A percentile compares a stretch with the other conserved stretches of the same genome.
Conservation (phyloP, 2,888 invertebrate genomes). For the Machimus atricapillus region DNA sequence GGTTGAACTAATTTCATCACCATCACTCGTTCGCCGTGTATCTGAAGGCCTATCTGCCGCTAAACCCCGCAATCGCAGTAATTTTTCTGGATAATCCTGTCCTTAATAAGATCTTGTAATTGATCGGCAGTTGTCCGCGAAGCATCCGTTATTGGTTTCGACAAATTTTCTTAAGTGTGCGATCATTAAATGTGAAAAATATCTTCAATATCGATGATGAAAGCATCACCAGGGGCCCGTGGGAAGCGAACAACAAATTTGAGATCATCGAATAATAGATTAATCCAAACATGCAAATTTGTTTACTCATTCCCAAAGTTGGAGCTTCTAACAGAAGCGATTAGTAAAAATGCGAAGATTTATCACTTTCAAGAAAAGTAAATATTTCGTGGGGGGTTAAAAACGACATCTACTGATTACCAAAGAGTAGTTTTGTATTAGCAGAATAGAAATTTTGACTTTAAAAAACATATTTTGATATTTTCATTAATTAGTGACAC, state of each 20-base stretch:
- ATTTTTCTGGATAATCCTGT: constrained; percentile 7
- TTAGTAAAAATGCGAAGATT: neutral
- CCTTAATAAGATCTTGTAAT: neutral
- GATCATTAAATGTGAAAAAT: neutral
- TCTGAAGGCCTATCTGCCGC: neutral
- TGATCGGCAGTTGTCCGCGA: neutral
- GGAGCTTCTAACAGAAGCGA: neutral
- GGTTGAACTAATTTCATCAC: constrained; percentile 4
- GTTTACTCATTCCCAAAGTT: neutral
- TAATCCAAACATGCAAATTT: neutral
- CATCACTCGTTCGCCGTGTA: neutral
- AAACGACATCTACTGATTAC: neutral
- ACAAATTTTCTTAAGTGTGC: neutral
- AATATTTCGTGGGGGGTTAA: neutral
- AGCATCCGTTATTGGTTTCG: neutral
- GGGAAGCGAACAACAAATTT: neutral
- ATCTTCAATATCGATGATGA: neutral
- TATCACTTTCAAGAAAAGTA: neutral
- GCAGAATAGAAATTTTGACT: neutral
- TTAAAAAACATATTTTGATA: too few species aligned
- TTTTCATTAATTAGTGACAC: neutral
- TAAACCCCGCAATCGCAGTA: neutral
- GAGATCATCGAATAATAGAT: neutral
- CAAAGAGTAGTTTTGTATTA: neutral
- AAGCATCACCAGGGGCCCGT: neutral